Conservation (phyloP, 2,888 invertebrate genomes). For the Anodontia alba region DNA sequence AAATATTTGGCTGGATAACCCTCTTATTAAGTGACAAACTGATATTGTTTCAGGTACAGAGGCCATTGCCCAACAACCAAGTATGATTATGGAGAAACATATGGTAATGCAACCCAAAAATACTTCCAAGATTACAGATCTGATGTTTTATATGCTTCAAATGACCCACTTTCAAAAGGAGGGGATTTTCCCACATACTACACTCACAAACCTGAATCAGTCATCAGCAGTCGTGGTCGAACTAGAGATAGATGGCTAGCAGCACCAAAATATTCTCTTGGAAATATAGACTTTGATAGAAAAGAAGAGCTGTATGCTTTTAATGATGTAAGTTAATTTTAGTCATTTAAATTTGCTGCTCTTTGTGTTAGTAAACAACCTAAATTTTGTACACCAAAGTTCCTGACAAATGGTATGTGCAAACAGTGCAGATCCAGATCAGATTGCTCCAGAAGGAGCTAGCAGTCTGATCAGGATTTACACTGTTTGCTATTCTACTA, state of each 20-base stretch:
- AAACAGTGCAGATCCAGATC: no score
- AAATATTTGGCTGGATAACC: no score
- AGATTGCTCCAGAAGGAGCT: no score
- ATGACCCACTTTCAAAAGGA: constrained; percentile 81
- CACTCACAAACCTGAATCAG: constrained; percentile 84
- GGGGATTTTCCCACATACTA: constrained; percentile 85
- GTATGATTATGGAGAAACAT: constrained; percentile 85
- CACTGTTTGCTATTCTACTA: no score
- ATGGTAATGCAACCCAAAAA: constrained; percentile 84
- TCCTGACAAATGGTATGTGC: no score
- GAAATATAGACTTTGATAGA: constrained; percentile 83
- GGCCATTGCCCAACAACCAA: constrained; percentile 84
- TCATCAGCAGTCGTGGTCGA: constrained; percentile 82
- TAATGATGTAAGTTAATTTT: constrained; percentile 77
- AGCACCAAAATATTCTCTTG: constrained; percentile 82
- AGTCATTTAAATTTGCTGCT: no score
- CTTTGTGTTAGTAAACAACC: no score
- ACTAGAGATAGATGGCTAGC: constrained; percentile 82
- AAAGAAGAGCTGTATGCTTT: constrained; percentile 81
- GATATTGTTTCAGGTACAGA: constrained; percentile 79
- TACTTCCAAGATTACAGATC: constrained; percentile 85
- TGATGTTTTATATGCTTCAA: constrained; percentile 81
- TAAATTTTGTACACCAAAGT: no score
- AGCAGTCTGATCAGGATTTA: no score
- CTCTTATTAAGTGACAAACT: no score